Conservation (phyloP, 2,888 invertebrate genomes). For the Esperia sulphurella region DNA sequence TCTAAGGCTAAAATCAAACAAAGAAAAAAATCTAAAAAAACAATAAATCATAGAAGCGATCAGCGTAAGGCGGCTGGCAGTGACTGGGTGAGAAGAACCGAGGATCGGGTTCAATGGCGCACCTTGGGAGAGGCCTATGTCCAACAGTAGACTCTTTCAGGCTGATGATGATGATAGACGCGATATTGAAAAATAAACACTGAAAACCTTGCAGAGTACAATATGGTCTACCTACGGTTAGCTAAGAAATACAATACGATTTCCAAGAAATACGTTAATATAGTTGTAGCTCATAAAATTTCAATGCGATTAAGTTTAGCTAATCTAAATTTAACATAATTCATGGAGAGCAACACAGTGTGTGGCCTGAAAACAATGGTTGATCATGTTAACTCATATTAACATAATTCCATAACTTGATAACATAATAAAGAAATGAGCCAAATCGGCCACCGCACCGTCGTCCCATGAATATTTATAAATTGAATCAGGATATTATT, state of each 20-base stretch:
- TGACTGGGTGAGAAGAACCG: too few species aligned
- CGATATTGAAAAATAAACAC: too few species aligned
- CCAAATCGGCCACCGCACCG: conserved; percentile 19
- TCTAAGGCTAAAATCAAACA: too few species aligned
- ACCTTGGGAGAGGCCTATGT: too few species aligned
- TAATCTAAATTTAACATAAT: conserved; percentile 7
- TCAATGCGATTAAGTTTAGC: background rate
- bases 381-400: conserved; percentile 27
- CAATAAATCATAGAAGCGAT: too few species aligned
- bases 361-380: conserved; percentile 33
- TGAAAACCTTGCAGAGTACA: too few species aligned
- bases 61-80: too few species aligned
- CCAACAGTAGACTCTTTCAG: too few species aligned
- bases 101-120: too few species aligned
- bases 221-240: too few species aligned
- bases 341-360: conserved; percentile 21
- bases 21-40: too few species aligned
- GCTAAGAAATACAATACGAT: background rate
- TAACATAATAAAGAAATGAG: conserved; percentile 27
- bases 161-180: too few species aligned
- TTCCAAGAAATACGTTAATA: background rate
- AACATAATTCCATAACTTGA: conserved; percentile 36
- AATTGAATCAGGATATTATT: conserved; percentile 13
- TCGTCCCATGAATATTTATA: conserved; percentile 30
- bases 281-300: conserved; percentile 1